A percentile compares a stretch with the other conserved stretches of the same genome.
These are phyloP conservation scores for Sialis fuliginosa DNA, from an alignment of 2,888 invertebrate species.

Conservation along the genomic window DNA sequence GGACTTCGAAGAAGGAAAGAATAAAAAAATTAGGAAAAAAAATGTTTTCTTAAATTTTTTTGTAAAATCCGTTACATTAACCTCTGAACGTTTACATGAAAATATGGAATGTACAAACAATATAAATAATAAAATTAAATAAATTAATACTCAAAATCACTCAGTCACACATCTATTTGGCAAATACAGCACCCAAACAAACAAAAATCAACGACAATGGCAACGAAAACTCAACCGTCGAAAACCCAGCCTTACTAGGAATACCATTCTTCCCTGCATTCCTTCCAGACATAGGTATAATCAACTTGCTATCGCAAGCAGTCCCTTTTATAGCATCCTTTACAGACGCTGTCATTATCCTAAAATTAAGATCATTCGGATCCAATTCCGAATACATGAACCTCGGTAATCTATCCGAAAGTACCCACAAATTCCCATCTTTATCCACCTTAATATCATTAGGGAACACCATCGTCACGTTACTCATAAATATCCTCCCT, in stretches of 20 bases:
- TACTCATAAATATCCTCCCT: conserved; percentile 51
- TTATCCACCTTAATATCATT: conserved; percentile 62
- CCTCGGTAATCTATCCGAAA: conserved; percentile 51
- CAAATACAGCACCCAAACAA: not conserved
- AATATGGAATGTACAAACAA: not conserved
- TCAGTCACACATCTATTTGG: not conserved
- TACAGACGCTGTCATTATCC: conserved; percentile 48
- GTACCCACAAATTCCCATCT: conserved; percentile 51
- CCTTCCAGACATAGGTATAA: conserved; percentile 11
- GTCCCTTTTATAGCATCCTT: conserved; percentile 53
- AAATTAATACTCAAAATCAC: not conserved
- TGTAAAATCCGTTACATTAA: too few species aligned
- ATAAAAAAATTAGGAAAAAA: too few species aligned
- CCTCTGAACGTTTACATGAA: too few species aligned
- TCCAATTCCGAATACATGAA: conserved; percentile 50
- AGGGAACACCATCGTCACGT: conserved; percentile 55
- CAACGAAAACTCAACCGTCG: not conserved
- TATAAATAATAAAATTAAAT: not conserved
- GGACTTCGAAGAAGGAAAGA: too few species aligned
- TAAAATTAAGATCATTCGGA: conserved; percentile 46
- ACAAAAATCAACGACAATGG: not conserved
- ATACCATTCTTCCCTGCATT: not conserved
- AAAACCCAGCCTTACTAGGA: not conserved
- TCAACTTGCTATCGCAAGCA: conserved; percentile 41
- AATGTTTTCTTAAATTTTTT: too few species aligned